phyloP scores from a whole-genome alignment of 2,113 vertebrate species.

The Sarotherodon lohbergeri region DNA sequence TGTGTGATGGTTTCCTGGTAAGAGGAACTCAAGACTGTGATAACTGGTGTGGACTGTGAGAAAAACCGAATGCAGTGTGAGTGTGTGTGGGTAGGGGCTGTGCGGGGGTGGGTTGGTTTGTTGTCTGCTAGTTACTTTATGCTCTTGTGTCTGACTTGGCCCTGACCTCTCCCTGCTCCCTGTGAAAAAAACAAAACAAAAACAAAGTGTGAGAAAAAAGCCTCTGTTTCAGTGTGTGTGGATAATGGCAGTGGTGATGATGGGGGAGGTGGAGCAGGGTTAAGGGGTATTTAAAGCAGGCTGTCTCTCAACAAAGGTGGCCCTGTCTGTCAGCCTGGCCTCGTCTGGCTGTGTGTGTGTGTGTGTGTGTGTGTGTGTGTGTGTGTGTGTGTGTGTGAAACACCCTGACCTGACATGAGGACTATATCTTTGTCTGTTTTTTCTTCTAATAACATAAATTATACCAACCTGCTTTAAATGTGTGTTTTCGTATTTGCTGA shows the following conservation, averaged over 20 bases:
- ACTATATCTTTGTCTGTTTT: conserved; percentile 7
- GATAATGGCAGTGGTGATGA: not conserved
- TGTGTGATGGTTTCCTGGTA: not conserved
- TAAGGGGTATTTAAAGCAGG: conserved; percentile 7
- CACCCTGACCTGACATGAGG: not conserved
- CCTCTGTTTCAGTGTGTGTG: not conserved
- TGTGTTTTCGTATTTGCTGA: not conserved
- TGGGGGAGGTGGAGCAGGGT: not conserved
- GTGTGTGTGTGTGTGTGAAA: not conserved
- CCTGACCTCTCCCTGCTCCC: conserved; percentile 50
- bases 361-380: conserved; percentile 2
- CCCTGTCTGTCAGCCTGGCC: conserved; percentile 48
- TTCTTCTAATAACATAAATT: not conserved
- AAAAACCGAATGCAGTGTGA: not conserved
- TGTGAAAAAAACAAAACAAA: not conserved
- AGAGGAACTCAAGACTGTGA: not conserved
- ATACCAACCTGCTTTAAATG: not conserved
- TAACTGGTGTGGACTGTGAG: conserved; percentile 6
- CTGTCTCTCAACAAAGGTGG: conserved; percentile 58
- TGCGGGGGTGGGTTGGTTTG: not conserved
- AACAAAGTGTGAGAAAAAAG: conserved; percentile 42
- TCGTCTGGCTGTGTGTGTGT: not conserved
- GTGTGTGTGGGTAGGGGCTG: not conserved
- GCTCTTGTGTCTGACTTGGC: conserved; percentile 40
- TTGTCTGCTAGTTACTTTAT: not conserved